Evolutionary conservation across 37 sponge, comb jelly and placozoan species (phyloP).

Genomic region (Aplysina aerophoba): DNA sequence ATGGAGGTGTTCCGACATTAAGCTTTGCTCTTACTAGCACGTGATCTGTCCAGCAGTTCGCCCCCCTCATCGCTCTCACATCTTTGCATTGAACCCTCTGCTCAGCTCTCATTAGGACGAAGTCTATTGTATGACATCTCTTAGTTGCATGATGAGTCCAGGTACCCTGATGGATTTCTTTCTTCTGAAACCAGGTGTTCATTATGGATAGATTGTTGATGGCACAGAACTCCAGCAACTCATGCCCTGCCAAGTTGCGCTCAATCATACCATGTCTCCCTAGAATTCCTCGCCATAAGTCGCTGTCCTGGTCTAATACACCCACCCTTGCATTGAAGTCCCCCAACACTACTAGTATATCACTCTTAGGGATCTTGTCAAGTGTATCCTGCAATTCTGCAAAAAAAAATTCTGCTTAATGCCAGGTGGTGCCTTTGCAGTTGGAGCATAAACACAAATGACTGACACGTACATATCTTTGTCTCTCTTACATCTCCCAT

Average conservation of each 20-base stretch:
- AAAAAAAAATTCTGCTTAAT: neutral
- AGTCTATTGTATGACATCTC: slow-evolving; percentile 32
- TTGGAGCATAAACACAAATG: slow-evolving; percentile 28
- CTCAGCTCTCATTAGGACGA: slow-evolving; percentile 1
- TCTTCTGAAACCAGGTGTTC: slow-evolving; percentile 47
- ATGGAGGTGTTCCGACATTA: neutral
- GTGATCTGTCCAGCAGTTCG: slow-evolving; percentile 39
- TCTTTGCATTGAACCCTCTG: slow-evolving; percentile 23
- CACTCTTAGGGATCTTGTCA: neutral
- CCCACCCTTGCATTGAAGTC: slow-evolving; percentile 26
- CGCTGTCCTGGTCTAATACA: neutral
- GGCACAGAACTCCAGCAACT: slow-evolving; percentile 23
- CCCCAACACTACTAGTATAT: slow-evolving; percentile 10
- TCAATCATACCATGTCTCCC: neutral
- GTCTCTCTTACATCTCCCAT: neutral
- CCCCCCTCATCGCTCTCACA: slow-evolving; percentile 18
- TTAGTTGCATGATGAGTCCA: slow-evolving; percentile 40
- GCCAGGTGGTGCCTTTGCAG: neutral
- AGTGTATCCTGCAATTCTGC: slow-evolving; percentile 29
- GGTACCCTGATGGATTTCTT: neutral
- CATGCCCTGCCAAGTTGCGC: neutral
- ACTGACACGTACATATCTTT: neutral
- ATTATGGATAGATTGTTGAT: slow-evolving; percentile 23
- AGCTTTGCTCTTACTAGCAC: slow-evolving; percentile 4
- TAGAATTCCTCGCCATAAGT: neutral